Conservation (phyloP, 53 echinoderm and acorn worm species). For the Luidia sarsii region DNA sequence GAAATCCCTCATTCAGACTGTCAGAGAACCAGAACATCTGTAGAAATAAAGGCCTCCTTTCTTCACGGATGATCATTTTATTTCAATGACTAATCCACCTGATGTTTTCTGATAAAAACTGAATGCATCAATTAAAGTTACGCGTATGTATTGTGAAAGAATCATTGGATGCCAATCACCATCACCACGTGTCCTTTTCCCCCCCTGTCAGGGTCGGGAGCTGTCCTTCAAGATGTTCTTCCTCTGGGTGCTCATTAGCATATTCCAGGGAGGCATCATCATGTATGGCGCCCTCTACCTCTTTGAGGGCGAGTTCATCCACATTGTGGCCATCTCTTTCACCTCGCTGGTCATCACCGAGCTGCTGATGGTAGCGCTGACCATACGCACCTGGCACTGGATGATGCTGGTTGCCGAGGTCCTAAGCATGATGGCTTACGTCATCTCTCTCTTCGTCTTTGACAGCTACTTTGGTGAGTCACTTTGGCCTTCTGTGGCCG, state of each 20-base stretch:
- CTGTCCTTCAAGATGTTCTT: conserved; percentile 98
- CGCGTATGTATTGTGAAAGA: too few species aligned
- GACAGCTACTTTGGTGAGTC: conserved; percentile 91
- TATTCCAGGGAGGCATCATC: conserved; percentile 96
- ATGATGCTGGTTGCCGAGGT: conserved; percentile 91
- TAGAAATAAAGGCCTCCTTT: too few species aligned
- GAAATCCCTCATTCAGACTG: too few species aligned
- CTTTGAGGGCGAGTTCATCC: conserved; percentile 97
- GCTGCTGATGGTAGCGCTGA: conserved; percentile 96
- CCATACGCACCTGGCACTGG: conserved; percentile 99
- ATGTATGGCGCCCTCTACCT: conserved; percentile 99
- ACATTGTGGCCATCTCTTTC: conserved; percentile 97
- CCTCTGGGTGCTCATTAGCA: conserved; percentile 96
- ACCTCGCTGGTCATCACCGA: conserved; percentile 97
- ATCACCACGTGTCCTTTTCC: too few species aligned
- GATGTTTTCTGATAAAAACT: too few species aligned
- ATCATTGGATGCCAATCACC: too few species aligned
- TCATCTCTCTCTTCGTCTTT: conserved; percentile 94
- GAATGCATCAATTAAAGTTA: too few species aligned
- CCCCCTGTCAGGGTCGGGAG: conserved; percentile 84
- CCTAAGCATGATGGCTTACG: conserved; percentile 81
- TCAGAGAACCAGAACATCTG: too few species aligned
- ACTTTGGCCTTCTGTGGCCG: too few species aligned
- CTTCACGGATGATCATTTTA: too few species aligned
- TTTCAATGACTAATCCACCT: too few species aligned